Evolutionary conservation across 1,140 invertebrate species (phyloP), one percentile per base, ranked within the genome.

Genomic region (Penaeus vannamei): DNA sequence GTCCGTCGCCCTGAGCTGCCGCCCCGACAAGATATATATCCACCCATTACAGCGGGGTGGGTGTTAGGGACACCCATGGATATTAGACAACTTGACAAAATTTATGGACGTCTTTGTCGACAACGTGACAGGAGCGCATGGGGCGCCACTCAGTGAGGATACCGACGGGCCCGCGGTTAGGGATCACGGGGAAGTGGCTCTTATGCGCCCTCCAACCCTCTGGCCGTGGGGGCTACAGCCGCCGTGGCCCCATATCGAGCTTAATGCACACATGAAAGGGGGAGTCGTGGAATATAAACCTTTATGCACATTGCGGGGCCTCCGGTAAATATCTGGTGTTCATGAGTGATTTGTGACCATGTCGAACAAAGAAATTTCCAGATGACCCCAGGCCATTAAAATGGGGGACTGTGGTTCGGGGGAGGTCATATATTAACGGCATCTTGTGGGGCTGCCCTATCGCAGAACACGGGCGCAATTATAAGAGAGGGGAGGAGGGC

Each of bases 11-110:
- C 84, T 81, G 88, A 85, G 88, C 84, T 82, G 88, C 88, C 84
- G 88, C 76, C 84, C 88, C 86, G 88, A 90, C 88, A 90, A 90
- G 90, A 90, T 87, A 87, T 90, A 90, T 90, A 87, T 88, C 90
- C 90, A 88, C 86, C 90, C 85, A 90, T 90, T 90, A 90, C 90
- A 72, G 87, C 81, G 64, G 85, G 90, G 90, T 90, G 90, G 90
- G 90, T 90, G 90, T 90, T 90, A 88, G 90, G 83, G 85, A 87
- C 86, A 90, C 90, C 90, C 90, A 90, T 90, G 90, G 90, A 90
- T 90, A 90, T 90, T 90, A 90, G 90, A 90, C 90, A 90, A 90
- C 90, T 90, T 90, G 90, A 90, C 90, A 90, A 90, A 90, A 90
- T 90, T 90, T 90, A 90, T 90, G 90, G 85, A 87, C 90, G 86